Evolutionary conservation across 2,113 vertebrate species (phyloP).

Genomic region (Phalacrocorax carbo): DNA sequence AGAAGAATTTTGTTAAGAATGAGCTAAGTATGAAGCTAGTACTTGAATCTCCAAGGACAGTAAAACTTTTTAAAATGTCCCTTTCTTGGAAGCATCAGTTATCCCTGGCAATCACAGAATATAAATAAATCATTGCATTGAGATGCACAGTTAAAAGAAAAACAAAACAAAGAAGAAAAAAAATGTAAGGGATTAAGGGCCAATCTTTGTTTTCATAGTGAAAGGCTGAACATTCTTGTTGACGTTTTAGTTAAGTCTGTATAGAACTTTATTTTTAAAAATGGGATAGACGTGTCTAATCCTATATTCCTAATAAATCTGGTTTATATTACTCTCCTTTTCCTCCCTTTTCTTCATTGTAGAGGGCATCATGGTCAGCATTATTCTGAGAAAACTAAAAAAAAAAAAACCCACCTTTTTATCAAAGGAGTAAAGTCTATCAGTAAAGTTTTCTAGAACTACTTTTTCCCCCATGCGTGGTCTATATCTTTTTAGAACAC

Average conservation of each 20-base stretch:
- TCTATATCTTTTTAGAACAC: neutral
- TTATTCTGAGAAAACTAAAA: neutral
- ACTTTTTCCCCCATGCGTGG: fast-evolving
- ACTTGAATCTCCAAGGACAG: neutral
- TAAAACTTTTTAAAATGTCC: neutral
- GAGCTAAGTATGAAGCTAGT: neutral
- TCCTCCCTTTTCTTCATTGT: neutral
- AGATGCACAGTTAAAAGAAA: neutral
- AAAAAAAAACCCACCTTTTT: neutral
- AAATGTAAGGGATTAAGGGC: neutral
- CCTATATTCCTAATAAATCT: neutral
- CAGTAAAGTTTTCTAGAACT: neutral
- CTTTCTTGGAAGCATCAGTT: neutral
- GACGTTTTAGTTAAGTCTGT: neutral
- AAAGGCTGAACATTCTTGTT: neutral
- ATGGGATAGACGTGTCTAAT: neutral
- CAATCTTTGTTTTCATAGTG: neutral
- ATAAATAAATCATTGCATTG: neutral
- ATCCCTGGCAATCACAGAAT: neutral
- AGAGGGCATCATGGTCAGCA: neutral
- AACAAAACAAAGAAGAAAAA: neutral
- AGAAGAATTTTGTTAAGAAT: neutral
- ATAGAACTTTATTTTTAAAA: neutral
- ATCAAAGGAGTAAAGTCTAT: neutral
- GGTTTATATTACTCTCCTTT: neutral